Evolutionary conservation across 2,113 vertebrate genomes (phyloP).

Genomic region (Ardeotis arabs): DNA sequence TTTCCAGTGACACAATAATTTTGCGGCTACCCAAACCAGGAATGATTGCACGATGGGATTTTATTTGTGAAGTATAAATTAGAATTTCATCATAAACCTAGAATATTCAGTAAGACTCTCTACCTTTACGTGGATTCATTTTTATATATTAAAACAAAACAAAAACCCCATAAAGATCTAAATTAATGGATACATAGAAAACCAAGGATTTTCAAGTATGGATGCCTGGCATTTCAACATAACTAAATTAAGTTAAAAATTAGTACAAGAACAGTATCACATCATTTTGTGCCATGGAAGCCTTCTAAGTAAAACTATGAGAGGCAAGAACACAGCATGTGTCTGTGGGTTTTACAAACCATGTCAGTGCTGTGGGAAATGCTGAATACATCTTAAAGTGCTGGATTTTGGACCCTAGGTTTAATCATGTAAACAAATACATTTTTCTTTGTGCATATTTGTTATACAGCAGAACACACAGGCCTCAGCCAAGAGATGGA

Average conservation of each 20-base stretch:
- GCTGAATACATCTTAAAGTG: not conserved
- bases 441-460: not conserved
- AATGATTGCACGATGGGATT: not conserved
- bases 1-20: slow-evolving; percentile 43
- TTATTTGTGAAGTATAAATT: slow-evolving; percentile 25
- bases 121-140: not conserved
- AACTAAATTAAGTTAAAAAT: not conserved
- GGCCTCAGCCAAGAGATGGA: not conserved
- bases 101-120: not conserved
- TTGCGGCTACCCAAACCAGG: not conserved
- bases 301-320: not conserved
- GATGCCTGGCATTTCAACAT: not conserved
- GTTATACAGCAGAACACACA: not conserved
- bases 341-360: not conserved
- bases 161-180: not conserved
- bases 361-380: not conserved
- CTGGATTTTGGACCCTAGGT: not conserved
- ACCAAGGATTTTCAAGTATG: not conserved
- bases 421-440: not conserved
- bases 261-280: not conserved
- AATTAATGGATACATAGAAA: not conserved
- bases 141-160: not conserved
- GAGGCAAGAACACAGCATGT: not conserved
- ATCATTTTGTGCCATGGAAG: not conserved
- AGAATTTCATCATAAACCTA: not conserved